Base-by-base conservation (phyloP, 2,797 vertebrate species). In the Sternotherus odoratus region DNA sequence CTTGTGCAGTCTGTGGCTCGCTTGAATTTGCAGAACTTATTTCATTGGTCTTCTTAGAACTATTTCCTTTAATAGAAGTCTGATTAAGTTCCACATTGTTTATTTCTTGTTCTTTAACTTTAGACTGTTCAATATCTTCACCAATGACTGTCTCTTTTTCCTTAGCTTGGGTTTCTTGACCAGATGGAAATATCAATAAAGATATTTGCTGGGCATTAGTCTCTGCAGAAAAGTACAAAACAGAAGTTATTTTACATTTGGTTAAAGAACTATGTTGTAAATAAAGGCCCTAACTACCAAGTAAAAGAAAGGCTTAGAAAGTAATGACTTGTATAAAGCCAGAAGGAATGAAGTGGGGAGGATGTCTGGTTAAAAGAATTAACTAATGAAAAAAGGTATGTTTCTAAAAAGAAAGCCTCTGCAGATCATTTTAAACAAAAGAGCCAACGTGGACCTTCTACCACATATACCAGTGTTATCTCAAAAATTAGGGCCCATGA, bases 101-200 rank as follows among this genome's bases (percentile, higher is more conserved):
- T 6, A 3, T 15, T 7, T 66, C 87, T 33, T 90, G 53, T 1
- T 79, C 24, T 79, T 53, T 28, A 8, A 50, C 36, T 5, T 12
- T 0, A 57, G 56, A 23, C 15, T 33, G 23, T 21, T 89, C 74
- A 1, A 0, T 2, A 3, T 46, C 12, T 46, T 82, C 74, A 33
- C 13, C 36, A 80, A 60, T 33, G 51, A 5, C n/a, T 4, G 0
- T 2, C 75, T 72, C 77, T 24, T 77, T 49, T 6, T 39, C 54
- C 66, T 93, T 43, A 30, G 21, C 9, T 26, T 39, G 69, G 48
- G 57, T 87, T 85, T 53, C 80, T 56, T 69, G 23, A 19, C 21
- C 87, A 46, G 2, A 11, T 79, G 1, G 8, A 78, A 39, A 56
- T 2, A 5, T 23, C 1, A 10, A 66, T 11, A 92, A n/a, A 15